A percentile compares a stretch with the other conserved stretches of the same genome.
Evolutionary conservation across 1,140 invertebrate species (phyloP).

Genomic region (Trinorchestia longiramus): DNA sequence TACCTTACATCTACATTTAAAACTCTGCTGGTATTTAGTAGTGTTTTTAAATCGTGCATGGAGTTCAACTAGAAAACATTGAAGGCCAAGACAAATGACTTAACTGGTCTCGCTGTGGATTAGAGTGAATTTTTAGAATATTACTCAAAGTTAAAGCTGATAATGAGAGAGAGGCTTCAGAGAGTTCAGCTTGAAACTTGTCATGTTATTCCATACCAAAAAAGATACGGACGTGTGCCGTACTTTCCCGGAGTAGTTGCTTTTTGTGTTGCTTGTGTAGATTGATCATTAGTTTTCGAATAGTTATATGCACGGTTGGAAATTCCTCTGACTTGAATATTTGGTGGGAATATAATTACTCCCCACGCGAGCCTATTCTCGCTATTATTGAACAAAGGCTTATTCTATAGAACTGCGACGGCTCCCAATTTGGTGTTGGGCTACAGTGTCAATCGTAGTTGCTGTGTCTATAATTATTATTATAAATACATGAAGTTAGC

Average conservation of each 20-base stretch:
- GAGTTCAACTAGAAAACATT: not conserved
- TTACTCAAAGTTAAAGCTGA: not conserved
- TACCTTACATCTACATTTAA: not conserved
- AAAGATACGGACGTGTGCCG: not conserved
- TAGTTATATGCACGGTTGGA: conserved; percentile 54
- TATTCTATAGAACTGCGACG: conserved; percentile 14
- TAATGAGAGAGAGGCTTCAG: not conserved
- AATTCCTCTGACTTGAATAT: conserved; percentile 53
- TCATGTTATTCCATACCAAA: conserved; percentile 33
- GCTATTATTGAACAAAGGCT: not conserved
- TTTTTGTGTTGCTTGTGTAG: conserved; percentile 55
- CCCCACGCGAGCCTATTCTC: conserved; percentile 24
- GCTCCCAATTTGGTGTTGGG: not conserved
- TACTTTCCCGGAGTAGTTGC: conserved; percentile 43
- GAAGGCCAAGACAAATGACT: not conserved
- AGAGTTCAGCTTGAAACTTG: not conserved
- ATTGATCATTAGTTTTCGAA: conserved; percentile 50
- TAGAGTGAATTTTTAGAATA: not conserved
- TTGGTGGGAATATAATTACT: conserved; percentile 29
- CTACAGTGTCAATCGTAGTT: conserved; percentile 9
- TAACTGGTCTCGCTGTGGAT: not conserved
- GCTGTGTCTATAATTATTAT: conserved; percentile 47
- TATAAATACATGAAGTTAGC: conserved; percentile 47
- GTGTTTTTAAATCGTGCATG: conserved; percentile 20
- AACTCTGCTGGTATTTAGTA: conserved; percentile 21